A percentile compares a stretch with the other conserved stretches of the same genome.
phyloP scores from a whole-genome alignment of 1,140 invertebrate species.

The Drosophila tropicalis region DNA sequence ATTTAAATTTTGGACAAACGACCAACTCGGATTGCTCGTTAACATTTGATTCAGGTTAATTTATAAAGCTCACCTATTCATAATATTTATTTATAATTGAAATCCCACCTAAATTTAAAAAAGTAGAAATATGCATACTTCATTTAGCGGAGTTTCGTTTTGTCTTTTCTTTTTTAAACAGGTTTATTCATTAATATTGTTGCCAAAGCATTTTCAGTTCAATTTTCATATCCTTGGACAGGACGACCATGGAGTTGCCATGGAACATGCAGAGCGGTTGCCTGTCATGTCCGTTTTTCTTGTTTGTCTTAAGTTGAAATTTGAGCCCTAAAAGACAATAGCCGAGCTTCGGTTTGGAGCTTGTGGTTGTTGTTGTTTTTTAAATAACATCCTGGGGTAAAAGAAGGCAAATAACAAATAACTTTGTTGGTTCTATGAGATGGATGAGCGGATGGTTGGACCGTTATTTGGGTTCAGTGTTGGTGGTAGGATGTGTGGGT shows the following conservation, averaged over 20 bases:
- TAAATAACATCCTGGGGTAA: constrained; percentile 53
- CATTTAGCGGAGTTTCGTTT: not conserved
- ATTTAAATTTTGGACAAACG: no score
- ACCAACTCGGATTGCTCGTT: no score
- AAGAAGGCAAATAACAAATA: constrained; percentile 34
- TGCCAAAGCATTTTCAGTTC: constrained; percentile 56
- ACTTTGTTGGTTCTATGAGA: constrained; percentile 1
- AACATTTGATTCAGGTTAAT: no score
- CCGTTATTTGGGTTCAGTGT: not conserved
- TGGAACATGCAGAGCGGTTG: constrained; percentile 13
- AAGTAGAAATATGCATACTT: constrained; percentile 3
- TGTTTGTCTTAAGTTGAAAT: constrained; percentile 64
- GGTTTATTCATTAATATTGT: constrained; percentile 70
- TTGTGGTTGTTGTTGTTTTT: constrained; percentile 15
- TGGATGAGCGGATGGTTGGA: not conserved
- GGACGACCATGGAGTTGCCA: constrained; percentile 33
- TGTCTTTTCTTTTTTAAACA: constrained; percentile 11
- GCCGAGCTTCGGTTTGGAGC: constrained; percentile 20
- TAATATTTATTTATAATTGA: no score
- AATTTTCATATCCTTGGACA: constrained; percentile 22
- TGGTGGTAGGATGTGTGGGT: constrained; percentile 1
- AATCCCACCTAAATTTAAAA: not conserved
- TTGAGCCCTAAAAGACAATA: constrained; percentile 61
- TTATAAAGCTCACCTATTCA: no score
- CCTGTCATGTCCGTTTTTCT: constrained; percentile 56